Evolutionary conservation across 64 coral and sea anemone genomes (phyloP), one percentile per base, ranked within the genome.

Genomic region (Porites australiensis): DNA sequence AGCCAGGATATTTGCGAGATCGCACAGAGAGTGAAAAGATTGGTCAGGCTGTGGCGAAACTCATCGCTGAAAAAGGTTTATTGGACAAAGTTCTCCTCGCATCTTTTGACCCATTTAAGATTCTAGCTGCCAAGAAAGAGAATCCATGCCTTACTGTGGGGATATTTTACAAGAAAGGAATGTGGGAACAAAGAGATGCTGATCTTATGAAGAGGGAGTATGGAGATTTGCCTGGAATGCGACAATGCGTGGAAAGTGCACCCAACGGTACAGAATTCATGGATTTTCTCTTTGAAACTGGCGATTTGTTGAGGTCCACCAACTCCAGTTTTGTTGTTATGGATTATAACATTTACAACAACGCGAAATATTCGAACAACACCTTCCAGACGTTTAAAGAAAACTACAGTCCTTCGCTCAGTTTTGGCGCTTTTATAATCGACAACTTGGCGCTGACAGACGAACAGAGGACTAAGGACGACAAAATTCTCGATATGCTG

Each of bases 291-390:
- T 91, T 98, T 52, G 74, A 84, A 89, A 92, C 44, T 51, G 77
- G 88, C 48, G 86, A 67, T 73, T 62, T 95, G 53, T 49, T 90
- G 5, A 92, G 89, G 43, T 77, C 86, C 14, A 92, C 95, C 8
- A 94, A 89, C 6, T 86, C 71, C 5, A 95, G 89, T 19, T 89
- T 78, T 75, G 10, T 98, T 37, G 93, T 95, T 53, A 95, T 98
- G 96, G 96, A 98, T 68, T 98, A 98, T 64, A 95, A 95, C 50
- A 98, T 98, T 52, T 98, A 81, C 48, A 87, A 98, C 54, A 95
- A 95, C 58, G 58, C 89, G 10, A 46, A 74, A 3, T 95, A 82
- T 58, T 98, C 96, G 6, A 95, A 90, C 67, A 76, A 98, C 44
- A 98, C 96, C 10, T 98, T 95, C 75, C 58, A 95, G 79, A 95